Percentiles rank a stretch among this genome's conserved stretches.
These are phyloP conservation scores for Steatocranus sp. DNA, from an alignment of 2,797 vertebrate genomes.

Conservation along the genomic window DNA sequence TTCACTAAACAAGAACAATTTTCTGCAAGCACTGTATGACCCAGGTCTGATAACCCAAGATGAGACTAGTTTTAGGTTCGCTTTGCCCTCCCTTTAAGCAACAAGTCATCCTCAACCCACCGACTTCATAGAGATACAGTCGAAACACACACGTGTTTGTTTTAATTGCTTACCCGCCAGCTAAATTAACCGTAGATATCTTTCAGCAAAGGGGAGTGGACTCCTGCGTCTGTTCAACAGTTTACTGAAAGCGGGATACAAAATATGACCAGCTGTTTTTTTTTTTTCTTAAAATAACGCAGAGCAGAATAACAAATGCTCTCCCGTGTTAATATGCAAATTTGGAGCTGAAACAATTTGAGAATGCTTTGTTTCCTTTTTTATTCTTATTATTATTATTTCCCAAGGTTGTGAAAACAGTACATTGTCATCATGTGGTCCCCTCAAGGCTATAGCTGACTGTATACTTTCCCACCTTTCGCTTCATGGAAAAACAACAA, in stretches of 20 bases:
- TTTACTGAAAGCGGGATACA: background rate
- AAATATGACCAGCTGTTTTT: background rate
- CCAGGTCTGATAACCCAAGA: constrained; percentile 37
- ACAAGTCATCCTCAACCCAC: constrained; percentile 68
- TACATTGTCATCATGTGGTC: constrained; percentile 57
- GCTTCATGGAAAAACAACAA: background rate
- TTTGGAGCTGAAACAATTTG: constrained; percentile 75
- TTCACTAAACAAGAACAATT: constrained; percentile 18
- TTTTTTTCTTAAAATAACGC: constrained; percentile 10
- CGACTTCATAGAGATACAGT: constrained; percentile 46
- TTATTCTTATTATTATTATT: constrained; percentile 10
- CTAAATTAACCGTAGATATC: background rate
- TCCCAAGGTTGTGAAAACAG: constrained; percentile 46
- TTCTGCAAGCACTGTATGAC: constrained; percentile 30
- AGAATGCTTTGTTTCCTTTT: background rate
- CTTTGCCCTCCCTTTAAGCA: constrained; percentile 70
- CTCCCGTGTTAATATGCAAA: constrained; percentile 59
- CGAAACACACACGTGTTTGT: constrained; percentile 38
- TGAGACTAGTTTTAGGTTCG: constrained; percentile 55
- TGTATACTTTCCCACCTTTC: background rate
- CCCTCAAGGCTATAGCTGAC: constrained; percentile 28
- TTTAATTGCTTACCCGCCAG: background rate
- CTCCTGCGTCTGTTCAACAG: background rate
- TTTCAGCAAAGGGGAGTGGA: constrained; percentile 2
- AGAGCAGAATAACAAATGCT: background rate